A percentile compares a stretch with the other conserved stretches of the same genome.
These are phyloP conservation scores for Ceratina japonica DNA, from an alignment of 1,140 invertebrate genomes.

Conservation along the genomic window DNA sequence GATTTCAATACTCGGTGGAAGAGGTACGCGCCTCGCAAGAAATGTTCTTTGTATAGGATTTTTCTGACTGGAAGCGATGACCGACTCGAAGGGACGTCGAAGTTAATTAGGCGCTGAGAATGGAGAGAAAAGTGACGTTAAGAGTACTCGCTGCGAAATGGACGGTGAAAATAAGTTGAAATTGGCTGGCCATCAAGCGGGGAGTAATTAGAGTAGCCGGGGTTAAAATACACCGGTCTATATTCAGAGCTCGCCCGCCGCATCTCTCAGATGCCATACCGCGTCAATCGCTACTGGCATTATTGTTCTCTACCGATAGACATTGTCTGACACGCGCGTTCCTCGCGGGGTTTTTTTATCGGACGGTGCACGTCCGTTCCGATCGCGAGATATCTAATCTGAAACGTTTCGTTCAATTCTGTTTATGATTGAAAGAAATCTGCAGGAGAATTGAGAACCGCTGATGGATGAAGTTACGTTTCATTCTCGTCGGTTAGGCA, in stretches of 20 bases:
- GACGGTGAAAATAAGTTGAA: constrained; percentile 42
- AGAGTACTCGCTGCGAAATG: constrained; percentile 17
- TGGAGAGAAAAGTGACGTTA: constrained; percentile 23
- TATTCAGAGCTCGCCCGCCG: constrained; percentile 22
- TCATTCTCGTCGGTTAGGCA: too few species aligned
- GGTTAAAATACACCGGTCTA: constrained; percentile 42
- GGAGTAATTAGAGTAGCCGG: constrained; percentile 39
- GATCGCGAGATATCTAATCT: too few species aligned
- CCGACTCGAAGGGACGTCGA: background rate
- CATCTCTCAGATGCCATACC: constrained; percentile 5
- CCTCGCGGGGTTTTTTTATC: background rate
- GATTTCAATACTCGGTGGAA: too few species aligned
- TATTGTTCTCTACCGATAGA: constrained; percentile 14
- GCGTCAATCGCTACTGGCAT: background rate
- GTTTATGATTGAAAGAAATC: too few species aligned
- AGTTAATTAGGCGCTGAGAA: background rate
- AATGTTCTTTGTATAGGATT: too few species aligned
- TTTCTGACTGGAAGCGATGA: too few species aligned
- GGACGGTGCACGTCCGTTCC: background rate
- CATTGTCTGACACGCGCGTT: background rate
- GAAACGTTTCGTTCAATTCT: too few species aligned
- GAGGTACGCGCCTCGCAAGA: too few species aligned
- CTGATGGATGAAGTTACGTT: too few species aligned
- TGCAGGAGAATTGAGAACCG: too few species aligned
- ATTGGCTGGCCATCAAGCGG: constrained; percentile 42